Evolutionary conservation across 1,140 invertebrate genomes (phyloP), one percentile per base, ranked within the genome.

Genomic region (Bombus confusus): DNA sequence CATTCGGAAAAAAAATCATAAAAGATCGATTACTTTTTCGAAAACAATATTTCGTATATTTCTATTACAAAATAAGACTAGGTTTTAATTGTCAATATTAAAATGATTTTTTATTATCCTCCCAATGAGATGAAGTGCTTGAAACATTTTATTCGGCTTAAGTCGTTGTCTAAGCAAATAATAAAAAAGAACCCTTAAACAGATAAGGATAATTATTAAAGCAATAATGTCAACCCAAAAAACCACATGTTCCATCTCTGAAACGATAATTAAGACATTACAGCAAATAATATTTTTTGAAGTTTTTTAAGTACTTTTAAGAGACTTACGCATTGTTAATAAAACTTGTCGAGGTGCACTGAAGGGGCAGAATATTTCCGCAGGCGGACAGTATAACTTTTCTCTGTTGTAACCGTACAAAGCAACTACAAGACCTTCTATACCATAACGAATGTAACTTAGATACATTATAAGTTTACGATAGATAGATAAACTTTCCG

Each of bases 381-480:
- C 91, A 0, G 95, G 93, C 0, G 97, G 97, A 94, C 98, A 98
- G 28, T 95, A 91, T 13, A 98, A 93, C 83, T 97, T 96, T 8
- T 94, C 94, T 57, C 98, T 95, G 69, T 97, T 96, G 64, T 96
- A 96, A 1, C 98, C 97, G 91, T 98, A 98, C 18, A 98, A 96
- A 0, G 98, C 96, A 5, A 97, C 96, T 1, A 98, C 96, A 0
- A 98, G 95, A 3, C 97, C 97, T 93, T 99, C 98, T 59, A 99
- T 96, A 10, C 96, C 96, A 90, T 97, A 97, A 64, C 98, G 96
- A 74, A 99, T 96, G 92, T 97, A 99, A 87, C 98, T 98, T n/a
- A 97, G 95, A 88, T 98, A 97, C 95, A 98, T 97, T 0, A 97
- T 95, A 89, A 98, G 95, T 92, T 97, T 96, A 28, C 96, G 96